Percentiles rank a stretch among this genome's conserved stretches.
Evolutionary conservation across 2,888 invertebrate species (phyloP).

Genomic region (Sipha maydis): DNA sequence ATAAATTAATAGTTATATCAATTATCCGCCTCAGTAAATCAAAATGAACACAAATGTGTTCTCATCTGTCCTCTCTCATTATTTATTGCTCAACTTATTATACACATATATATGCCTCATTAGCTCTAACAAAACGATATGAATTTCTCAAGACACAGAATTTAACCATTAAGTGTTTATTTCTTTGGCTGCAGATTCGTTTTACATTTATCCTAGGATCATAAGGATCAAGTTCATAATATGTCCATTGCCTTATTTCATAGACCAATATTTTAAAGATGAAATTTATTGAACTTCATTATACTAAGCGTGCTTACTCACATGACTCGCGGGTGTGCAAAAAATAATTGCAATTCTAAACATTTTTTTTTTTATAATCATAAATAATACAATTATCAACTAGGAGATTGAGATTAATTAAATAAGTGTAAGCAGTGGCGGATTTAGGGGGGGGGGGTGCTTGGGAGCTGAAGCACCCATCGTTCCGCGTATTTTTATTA

Average conservation of each 20-base stretch:
- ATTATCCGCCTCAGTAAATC: constrained; percentile 41
- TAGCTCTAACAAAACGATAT: not conserved
- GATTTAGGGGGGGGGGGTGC: no score
- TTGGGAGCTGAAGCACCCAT: no score
- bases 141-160: not conserved
- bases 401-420: no score
- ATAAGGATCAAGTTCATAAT: no score
- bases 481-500: no score
- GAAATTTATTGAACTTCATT: not conserved
- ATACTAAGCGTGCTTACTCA: not conserved
- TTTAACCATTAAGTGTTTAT: not conserved
- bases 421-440: no score
- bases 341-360: not conserved
- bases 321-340: no score
- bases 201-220: not conserved
- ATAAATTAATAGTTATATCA: constrained; percentile 30
- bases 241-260: not conserved
- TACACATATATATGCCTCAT: not conserved
- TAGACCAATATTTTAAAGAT: not conserved
- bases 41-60: constrained; percentile 26
- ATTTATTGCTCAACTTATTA: constrained; percentile 28
- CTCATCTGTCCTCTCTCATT: not conserved
- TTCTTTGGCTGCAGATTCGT: not conserved
- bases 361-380: not conserved
- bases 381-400: no score